Conservation (phyloP, 2,888 invertebrate species). For the Lymantria monacha region DNA sequence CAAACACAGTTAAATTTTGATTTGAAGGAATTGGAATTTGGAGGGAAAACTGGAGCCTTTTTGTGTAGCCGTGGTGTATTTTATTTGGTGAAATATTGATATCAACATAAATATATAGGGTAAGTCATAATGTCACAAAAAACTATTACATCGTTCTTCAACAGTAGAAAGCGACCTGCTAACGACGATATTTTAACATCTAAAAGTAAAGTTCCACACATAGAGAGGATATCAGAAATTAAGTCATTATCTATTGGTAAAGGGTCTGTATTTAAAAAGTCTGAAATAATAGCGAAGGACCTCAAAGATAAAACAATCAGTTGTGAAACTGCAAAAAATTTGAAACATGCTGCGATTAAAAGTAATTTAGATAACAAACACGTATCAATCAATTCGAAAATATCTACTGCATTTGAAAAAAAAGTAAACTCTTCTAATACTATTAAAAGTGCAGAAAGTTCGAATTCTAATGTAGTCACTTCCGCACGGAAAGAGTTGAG, state of each 20-base stretch:
- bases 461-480: conserved; percentile 64
- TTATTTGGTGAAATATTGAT: background rate
- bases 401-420: conserved; percentile 49
- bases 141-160: conserved; percentile 88
- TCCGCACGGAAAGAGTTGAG: conserved; percentile 83
- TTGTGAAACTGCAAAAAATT: conserved; percentile 5
- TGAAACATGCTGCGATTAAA: conserved; percentile 8
- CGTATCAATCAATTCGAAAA: conserved; percentile 9
- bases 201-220: conserved; percentile 75
- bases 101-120: background rate
- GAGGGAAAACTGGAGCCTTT: background rate
- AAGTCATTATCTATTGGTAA: conserved; percentile 42
- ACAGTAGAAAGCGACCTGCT: conserved; percentile 88
- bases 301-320: conserved; percentile 17
- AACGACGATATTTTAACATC: conserved; percentile 83
- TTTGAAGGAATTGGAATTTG: background rate
- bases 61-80: background rate
- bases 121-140: conserved; percentile 86
- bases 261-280: conserved; percentile 27
- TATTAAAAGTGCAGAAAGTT: conserved; percentile 32
- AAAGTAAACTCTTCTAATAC: conserved; percentile 59
- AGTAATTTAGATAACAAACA: conserved; percentile 4
- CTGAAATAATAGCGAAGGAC: conserved; percentile 19
- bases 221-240: conserved; percentile 49
- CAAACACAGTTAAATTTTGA: too few species aligned